Evolutionary conservation across 2,888 invertebrate genomes (phyloP).

Genomic region (Panzeria rudis): DNA sequence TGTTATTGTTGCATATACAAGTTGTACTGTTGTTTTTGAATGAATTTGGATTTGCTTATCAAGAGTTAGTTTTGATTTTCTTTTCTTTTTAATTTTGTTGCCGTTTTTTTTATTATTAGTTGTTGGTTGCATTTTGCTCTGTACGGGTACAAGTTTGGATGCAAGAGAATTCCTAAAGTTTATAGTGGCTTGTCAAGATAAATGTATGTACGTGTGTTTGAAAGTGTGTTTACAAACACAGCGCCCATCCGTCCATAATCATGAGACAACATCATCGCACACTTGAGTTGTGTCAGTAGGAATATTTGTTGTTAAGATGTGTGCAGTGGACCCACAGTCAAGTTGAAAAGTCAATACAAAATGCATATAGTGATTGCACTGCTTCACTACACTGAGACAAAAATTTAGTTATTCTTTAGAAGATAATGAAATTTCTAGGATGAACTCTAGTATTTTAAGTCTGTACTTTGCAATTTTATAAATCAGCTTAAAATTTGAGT

Average conservation of each 20-base stretch:
- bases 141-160: slow-evolving; percentile 43
- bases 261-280: slow-evolving; percentile 67
- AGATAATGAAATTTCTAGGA: no score
- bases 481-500: no score
- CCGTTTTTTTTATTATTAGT: background rate
- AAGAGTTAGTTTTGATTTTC: slow-evolving; percentile 53
- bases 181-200: slow-evolving; percentile 65
- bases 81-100: background rate
- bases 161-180: slow-evolving; percentile 45
- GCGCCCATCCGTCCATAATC: slow-evolving; percentile 69
- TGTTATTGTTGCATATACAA: background rate
- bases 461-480: no score
- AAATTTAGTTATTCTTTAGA: background rate
- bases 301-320: slow-evolving; percentile 49
- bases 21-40: slow-evolving; percentile 53
- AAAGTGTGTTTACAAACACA: slow-evolving; percentile 43
- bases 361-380: slow-evolving; percentile 18
- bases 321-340: slow-evolving; percentile 53
- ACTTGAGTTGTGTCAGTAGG: slow-evolving; percentile 63
- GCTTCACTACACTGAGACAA: slow-evolving; percentile 34
- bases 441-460: no score
- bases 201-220: slow-evolving; percentile 31
- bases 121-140: slow-evolving; percentile 45
- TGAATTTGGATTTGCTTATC: slow-evolving; percentile 67
- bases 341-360: slow-evolving; percentile 64